Conservation (phyloP, 2,113 vertebrate genomes). For the Sus scrofa region T2T-Sscrofa CM000816.6:83161001-83161500, state of each 20-base stretch:
- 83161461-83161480: constrained; percentile 14
- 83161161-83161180: background rate
- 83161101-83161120: constrained; percentile 96
- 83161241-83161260: background rate
- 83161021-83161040: constrained; percentile 82
- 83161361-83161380: too few species aligned
- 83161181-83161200: background rate
- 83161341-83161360: background rate
- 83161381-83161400: background rate
- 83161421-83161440: background rate
- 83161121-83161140: constrained; percentile 64
- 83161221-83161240: constrained; percentile 27
- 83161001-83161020: constrained; percentile 9
- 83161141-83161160: background rate
- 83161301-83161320: background rate
- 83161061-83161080: constrained; percentile 98
- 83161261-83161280: background rate
- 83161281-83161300: background rate
- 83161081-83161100: constrained; percentile 99
- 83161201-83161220: constrained; percentile 35
- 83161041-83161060: constrained; percentile 98
- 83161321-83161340: constrained; percentile 4
- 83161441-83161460: constrained; percentile 1
- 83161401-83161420: constrained; percentile 46
- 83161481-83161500: constrained; percentile 1